Evolutionary conservation across 2,797 vertebrate species (phyloP).

Genomic region (Anas flavirostris): DNA sequence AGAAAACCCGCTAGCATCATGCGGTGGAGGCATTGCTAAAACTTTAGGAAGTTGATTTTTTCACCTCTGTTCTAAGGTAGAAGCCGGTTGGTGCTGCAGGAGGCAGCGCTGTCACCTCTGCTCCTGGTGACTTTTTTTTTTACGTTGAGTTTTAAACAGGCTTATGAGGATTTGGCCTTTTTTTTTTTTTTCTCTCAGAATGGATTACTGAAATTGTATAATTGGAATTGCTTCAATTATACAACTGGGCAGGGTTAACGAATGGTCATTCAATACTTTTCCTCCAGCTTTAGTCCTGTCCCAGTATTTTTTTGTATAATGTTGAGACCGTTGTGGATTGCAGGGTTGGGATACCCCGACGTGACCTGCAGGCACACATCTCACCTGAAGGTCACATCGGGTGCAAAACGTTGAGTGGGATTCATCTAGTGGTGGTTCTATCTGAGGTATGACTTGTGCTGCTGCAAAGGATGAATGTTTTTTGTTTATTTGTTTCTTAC

Average conservation of each 20-base stretch:
- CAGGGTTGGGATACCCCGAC: background rate
- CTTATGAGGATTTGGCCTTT: fast-evolving
- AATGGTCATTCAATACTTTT: fast-evolving
- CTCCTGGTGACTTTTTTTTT: background rate
- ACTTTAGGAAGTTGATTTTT: background rate
- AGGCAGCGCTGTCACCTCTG: background rate
- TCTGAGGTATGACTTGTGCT: background rate
- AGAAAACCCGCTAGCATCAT: background rate
- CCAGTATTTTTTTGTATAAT: fast-evolving
- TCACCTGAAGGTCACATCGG: fast-evolving
- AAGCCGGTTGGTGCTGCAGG: background rate
- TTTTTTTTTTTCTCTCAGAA: background rate
- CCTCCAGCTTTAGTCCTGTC: background rate
- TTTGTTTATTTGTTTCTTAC: background rate
- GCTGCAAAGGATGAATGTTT: fast-evolving
- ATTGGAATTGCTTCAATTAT: background rate
- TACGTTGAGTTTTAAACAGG: fast-evolving
- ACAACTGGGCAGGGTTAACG: background rate
- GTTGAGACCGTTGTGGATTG: background rate
- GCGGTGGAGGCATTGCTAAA: background rate
- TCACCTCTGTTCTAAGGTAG: background rate
- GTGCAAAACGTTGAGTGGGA: background rate
- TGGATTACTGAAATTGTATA: too few relatives aligned
- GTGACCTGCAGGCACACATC: background rate
- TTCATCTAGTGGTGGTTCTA: background rate